Evolutionary conservation across 2,797 vertebrate genomes (phyloP).

Genomic region (Sebastes itinus): DNA sequence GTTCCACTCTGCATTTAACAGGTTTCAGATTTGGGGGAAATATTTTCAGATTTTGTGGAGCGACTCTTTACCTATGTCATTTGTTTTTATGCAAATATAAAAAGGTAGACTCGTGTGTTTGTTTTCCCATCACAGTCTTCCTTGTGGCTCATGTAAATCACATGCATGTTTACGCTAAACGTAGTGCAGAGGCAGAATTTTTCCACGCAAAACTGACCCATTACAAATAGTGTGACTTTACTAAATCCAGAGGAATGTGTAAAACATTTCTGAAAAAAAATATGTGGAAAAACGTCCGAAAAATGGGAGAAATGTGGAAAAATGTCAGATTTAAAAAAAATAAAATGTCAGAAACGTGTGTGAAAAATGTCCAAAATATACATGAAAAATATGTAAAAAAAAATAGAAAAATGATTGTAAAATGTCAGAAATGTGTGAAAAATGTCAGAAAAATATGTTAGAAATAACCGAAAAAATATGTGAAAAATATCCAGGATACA

Average conservation of each 20-base stretch:
- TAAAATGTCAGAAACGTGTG: no score
- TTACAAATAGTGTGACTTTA: not conserved
- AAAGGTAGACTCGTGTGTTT: not conserved
- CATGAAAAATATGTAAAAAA: no score
- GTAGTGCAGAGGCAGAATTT: not conserved
- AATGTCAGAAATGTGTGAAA: no score
- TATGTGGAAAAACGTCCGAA: no score
- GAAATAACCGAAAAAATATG: no score
- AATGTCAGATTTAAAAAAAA: no score
- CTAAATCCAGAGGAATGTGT: not conserved
- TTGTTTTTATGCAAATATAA: not conserved
- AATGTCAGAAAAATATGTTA: no score
- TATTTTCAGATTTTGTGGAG: not conserved
- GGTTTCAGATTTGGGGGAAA: not conserved
- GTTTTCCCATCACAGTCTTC: not conserved
- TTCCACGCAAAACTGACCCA: not conserved
- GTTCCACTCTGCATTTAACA: not conserved
- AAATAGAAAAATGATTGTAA: no score
- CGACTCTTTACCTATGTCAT: not conserved
- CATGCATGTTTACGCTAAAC: not conserved
- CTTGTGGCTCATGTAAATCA: not conserved
- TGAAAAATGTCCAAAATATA: no score
- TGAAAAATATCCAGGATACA: no score
- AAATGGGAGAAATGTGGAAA: no score
- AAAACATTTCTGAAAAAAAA: no score